phyloP scores from a whole-genome alignment of 2,113 vertebrate genomes.

The Oreamnos americanus region DNA sequence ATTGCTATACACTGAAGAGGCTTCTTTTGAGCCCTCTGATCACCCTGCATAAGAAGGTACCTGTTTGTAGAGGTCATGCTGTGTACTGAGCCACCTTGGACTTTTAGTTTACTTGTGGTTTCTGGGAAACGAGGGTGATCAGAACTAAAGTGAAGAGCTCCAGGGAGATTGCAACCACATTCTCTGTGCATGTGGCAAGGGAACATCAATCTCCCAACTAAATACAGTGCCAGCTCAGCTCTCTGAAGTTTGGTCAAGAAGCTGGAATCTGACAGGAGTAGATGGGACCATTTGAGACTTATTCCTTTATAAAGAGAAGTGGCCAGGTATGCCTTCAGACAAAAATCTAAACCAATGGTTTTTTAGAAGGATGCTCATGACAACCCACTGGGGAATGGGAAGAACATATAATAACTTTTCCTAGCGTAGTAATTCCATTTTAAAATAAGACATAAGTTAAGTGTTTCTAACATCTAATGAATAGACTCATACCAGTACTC shows the following conservation, averaged over 20 bases:
- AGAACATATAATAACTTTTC: not conserved
- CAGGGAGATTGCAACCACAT: not conserved
- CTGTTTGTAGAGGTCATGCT: not conserved
- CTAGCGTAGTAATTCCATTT: not conserved
- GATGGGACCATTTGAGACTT: not conserved
- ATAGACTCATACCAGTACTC: too few relatives aligned
- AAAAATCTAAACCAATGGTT: not conserved
- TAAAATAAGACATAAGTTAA: not conserved
- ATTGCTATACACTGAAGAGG: not conserved
- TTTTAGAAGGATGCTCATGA: not conserved
- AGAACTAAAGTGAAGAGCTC: not conserved
- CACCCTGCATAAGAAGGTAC: not conserved
- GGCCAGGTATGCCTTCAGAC: not conserved
- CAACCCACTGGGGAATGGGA: not conserved
- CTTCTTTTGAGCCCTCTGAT: not conserved
- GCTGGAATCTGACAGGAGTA: not conserved
- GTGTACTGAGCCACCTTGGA: rapidly evolving
- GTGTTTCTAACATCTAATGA: not conserved
- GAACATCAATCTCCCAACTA: not conserved
- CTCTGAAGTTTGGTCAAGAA: not conserved
- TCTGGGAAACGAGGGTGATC: not conserved
- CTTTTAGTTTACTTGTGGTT: not conserved
- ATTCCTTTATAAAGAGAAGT: not conserved
- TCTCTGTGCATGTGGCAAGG: not conserved
- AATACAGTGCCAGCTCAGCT: not conserved